Evolutionary conservation across 2,888 invertebrate species (phyloP), one percentile per base, ranked within the genome.

Genomic region (Oxycera nigricornis): DNA sequence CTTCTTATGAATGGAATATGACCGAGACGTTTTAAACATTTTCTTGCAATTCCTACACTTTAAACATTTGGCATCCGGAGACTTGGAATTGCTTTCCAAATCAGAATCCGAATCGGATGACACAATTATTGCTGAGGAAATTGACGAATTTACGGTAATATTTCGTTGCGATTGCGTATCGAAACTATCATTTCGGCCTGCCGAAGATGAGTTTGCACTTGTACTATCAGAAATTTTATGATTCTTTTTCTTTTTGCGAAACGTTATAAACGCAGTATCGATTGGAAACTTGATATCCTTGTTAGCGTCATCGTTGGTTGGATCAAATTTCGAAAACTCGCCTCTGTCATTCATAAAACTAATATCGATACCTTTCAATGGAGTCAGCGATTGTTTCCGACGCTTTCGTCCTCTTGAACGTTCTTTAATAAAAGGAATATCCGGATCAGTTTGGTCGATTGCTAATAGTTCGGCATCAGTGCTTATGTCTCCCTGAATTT

Each of bases 61-160:
- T 26, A 70, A 70, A 22, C 52, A 35, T 20, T 52, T 35, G 2
- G 24, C 4, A 11, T 70, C 31, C 7, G 17, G 20, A 14, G 67
- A 67, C 22, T 52, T 22, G 6, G 22, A 6, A 28, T 68, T 4
- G 7, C 55, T 26, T 67, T 41, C n/a, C n/a, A n/a, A n/a, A n/a
- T n/a, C 70, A 11, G 70, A 70, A 30, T 70, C 70, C 22, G 70
- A 52, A 31, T 70, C 55, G 11, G 70, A 55, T 20, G 70, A 70
- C 20, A 70, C 39, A 1, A 52, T 11, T 17, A 55, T 52, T 14
- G 35, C 22, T 22, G 52, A 52, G 0, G 20, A 11, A 14, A 31
- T 70, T 7, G 55, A n/a, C 2, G 1, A 22, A 1, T 31, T 52
- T 7, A 11, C 14, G 2, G 22, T 17, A 9, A 11, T 3, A 3